phyloP scores from a whole-genome alignment of 2,797 vertebrate species.

The Anas flavirostris region DNA sequence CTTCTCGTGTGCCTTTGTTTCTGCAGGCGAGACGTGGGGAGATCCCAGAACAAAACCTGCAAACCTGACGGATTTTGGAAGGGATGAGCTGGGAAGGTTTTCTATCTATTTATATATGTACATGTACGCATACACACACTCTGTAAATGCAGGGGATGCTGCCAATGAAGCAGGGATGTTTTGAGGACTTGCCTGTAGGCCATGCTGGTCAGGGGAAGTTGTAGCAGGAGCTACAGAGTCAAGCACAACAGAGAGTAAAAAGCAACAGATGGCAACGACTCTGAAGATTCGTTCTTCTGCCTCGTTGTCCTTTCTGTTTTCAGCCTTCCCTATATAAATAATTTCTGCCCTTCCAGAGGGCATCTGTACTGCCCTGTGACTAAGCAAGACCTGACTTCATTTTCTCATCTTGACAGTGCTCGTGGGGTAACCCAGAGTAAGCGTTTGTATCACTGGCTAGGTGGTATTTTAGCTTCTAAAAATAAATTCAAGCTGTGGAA shows the following conservation, averaged over 20 bases:
- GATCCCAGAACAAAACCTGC: conserved; percentile 82
- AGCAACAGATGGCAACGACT: background rate
- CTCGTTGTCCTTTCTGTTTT: background rate
- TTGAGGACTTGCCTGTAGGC: background rate
- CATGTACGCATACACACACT: too few species aligned
- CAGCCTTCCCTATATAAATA: background rate
- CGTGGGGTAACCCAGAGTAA: background rate
- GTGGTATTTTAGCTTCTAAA: background rate
- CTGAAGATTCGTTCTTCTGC: background rate
- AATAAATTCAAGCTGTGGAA: background rate
- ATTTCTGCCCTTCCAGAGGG: background rate
- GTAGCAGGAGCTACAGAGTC: background rate
- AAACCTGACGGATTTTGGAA: conserved; percentile 77
- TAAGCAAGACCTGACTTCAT: background rate
- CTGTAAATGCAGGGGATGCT: background rate
- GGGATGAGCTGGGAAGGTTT: background rate
- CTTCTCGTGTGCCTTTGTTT: conserved; percentile 74
- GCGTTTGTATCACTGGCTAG: background rate
- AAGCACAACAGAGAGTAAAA: background rate
- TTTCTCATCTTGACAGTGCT: background rate
- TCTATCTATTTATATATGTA: too few species aligned
- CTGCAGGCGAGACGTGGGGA: conserved; percentile 78
- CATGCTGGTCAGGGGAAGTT: background rate
- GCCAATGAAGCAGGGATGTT: background rate
- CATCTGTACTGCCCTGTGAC: conserved; percentile 17